Evolutionary conservation across 2,113 vertebrate genomes (phyloP).

Genomic region (Trematocara stigmaticum): DNA sequence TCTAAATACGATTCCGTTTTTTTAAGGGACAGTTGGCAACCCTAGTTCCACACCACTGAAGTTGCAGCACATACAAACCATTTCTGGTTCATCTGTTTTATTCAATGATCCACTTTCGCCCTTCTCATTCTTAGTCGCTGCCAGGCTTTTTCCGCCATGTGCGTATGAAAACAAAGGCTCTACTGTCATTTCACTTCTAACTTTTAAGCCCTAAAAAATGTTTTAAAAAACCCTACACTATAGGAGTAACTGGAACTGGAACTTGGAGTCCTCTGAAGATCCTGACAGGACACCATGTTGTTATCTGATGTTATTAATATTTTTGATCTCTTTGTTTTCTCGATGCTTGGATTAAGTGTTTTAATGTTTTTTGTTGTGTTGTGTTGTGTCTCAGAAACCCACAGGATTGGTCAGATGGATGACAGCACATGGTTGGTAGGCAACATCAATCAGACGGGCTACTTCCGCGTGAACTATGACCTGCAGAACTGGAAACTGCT

Average conservation of each 20-base stretch:
- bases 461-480: slow-evolving; percentile 98
- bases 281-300: background rate
- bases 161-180: background rate
- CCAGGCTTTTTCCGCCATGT: background rate
- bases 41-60: background rate
- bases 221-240: background rate
- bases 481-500: slow-evolving; percentile 92
- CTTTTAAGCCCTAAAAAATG: background rate
- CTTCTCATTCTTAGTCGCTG: background rate
- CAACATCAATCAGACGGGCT: slow-evolving; percentile 97
- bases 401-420: slow-evolving; percentile 79
- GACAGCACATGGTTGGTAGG: slow-evolving; percentile 88
- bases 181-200: background rate
- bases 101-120: background rate
- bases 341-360: background rate
- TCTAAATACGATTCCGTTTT: too few relatives aligned
- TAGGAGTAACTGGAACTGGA: background rate
- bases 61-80: background rate
- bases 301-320: background rate
- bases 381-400: slow-evolving; percentile 74
- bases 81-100: background rate
- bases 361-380: background rate
- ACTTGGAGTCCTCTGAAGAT: background rate
- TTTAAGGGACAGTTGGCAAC: too few relatives aligned
- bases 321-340: background rate